These are phyloP conservation scores for Myotis brandtii DNA, from an alignment of 2,113 vertebrate genomes.

Conservation along the genomic window DNA sequence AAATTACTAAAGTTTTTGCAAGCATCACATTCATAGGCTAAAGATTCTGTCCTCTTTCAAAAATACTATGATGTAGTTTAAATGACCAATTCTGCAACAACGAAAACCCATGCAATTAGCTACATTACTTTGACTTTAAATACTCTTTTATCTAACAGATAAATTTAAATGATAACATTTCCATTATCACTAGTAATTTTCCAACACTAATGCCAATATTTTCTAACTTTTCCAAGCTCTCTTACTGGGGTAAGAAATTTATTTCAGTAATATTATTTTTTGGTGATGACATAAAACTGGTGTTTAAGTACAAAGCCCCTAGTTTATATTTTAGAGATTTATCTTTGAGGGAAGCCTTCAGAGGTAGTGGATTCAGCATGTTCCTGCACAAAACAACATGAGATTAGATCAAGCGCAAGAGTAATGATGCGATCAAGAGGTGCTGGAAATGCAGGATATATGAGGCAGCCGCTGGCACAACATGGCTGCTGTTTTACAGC, in stretches of 20 bases:
- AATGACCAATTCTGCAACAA: neutral
- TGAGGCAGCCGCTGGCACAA: no score
- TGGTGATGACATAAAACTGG: neutral
- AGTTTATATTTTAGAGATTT: neutral
- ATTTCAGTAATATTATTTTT: neutral
- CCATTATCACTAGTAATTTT: neutral
- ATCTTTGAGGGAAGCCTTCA: neutral
- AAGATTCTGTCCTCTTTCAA: neutral
- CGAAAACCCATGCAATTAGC: neutral
- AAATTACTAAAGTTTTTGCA: neutral
- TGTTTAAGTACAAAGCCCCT: neutral
- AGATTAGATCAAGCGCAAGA: no score
- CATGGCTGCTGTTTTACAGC: no score
- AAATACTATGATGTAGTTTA: neutral
- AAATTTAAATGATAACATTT: neutral
- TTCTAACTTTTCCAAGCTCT: neutral
- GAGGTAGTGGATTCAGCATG: neutral
- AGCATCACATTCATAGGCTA: neutral
- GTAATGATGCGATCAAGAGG: no score
- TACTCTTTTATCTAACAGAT: neutral
- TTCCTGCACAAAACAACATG: no score
- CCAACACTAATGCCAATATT: neutral
- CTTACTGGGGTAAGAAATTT: neutral
- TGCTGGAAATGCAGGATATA: no score
- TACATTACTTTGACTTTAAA: neutral